phyloP scores from a whole-genome alignment of 2,113 vertebrate genomes.

The Pomatostomus ruficeps region DNA sequence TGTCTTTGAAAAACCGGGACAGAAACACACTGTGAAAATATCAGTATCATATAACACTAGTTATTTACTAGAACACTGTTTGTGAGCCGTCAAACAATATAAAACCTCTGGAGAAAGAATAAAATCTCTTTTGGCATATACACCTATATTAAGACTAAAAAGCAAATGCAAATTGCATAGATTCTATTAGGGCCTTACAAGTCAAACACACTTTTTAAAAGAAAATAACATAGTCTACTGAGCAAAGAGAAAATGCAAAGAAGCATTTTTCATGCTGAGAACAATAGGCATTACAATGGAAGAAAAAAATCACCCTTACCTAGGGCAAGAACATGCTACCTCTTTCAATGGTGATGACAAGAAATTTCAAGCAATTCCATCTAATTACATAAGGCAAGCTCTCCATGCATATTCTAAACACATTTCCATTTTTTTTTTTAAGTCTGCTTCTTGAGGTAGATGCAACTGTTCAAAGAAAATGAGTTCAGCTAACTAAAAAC shows the following conservation, averaged over 20 bases:
- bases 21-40: neutral
- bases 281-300: neutral
- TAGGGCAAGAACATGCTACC: neutral
- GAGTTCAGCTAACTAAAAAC: neutral
- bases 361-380: neutral
- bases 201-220: neutral
- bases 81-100: neutral
- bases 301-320: neutral
- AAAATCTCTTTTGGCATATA: neutral
- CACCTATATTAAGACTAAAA: neutral
- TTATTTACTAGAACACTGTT: neutral
- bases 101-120: neutral
- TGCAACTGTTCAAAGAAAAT: neutral
- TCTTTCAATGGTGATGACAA: neutral
- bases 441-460: neutral
- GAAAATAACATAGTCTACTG: neutral
- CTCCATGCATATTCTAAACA: neutral
- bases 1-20: too few relatives aligned
- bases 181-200: neutral
- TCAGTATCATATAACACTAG: neutral
- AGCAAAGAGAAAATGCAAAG: neutral
- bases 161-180: neutral
- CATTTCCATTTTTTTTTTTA: neutral
- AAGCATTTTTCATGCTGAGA: neutral
- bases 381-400: neutral